Evolutionary conservation across 2,888 invertebrate species (phyloP), one percentile per base, ranked within the genome.

Genomic region (Caenorhabditis doughertyi): DNA sequence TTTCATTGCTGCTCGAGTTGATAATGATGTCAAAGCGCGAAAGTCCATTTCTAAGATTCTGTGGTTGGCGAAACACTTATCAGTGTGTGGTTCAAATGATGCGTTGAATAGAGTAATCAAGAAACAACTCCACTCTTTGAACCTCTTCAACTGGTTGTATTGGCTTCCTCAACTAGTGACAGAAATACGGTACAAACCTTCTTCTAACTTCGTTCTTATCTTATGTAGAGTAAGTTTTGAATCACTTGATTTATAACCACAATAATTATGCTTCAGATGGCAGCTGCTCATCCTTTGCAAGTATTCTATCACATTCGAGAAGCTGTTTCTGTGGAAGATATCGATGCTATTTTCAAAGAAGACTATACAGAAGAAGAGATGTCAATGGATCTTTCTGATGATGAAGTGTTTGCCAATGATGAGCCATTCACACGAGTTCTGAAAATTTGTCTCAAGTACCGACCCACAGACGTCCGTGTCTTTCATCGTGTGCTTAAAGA

Each of bases 61-160:
- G 44, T 85, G 84, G 86, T 42, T 83, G 4, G 65, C 84, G 13
- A 86, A 86, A 60, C 86, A 81, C 47, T 64, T 85, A 77, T 35
- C 51, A 8, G 74, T 71, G 0, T 72, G 76, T 56, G 83, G 84
- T 49, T 70, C 79, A 13, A 68, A 67, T 18, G 74, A 74, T 23
- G 55, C 81, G 8, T 44, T 89, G 55, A 85, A 89, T 44, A 83
- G 84, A 25, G 68, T 84, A 9, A 68, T 91, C 32, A 47, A 62
- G 49, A 86, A 79, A n/a, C 84, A 87, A 55, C 77, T 84, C 5
- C 72, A 70, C 21, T 53, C 80, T 16, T 71, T 90, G 21, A 87
- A 86, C n/a, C 70, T 87, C 8, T 76, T 82, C 44, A 90, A 90
- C 73, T 91, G 90, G 90, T 56, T 91, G 3, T 81, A 83, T 23